Conservation (phyloP, 2,113 vertebrate species). For the Gallinago undulata region DNA sequence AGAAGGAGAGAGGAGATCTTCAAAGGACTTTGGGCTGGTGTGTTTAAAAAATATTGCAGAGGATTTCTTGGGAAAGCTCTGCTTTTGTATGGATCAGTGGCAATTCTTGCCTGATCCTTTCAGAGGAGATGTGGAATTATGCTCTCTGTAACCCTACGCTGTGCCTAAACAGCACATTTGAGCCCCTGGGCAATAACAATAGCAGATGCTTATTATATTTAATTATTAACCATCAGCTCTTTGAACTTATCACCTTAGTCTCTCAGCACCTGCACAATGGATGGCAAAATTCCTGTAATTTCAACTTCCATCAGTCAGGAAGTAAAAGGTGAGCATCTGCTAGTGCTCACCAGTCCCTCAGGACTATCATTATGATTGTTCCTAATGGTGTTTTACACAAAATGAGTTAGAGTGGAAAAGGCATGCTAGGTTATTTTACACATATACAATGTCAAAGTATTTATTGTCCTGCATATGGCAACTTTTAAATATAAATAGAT, state of each 20-base stretch:
- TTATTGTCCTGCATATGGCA: background rate
- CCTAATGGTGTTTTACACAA: slow-evolving; percentile 44
- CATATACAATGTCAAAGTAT: slow-evolving; percentile 24
- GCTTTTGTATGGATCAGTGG: background rate
- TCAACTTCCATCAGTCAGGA: slow-evolving; percentile 47
- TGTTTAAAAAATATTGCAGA: background rate
- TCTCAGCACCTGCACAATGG: slow-evolving; percentile 28
- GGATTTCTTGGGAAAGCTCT: background rate
- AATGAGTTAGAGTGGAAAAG: slow-evolving; percentile 31
- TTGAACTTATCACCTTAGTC: slow-evolving; percentile 62
- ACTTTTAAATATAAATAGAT: slow-evolving; percentile 17
- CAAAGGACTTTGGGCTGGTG: background rate
- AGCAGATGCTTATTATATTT: slow-evolving; percentile 61
- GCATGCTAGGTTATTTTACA: slow-evolving; percentile 5
- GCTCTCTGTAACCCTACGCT: background rate
- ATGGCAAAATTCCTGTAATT: slow-evolving; percentile 52
- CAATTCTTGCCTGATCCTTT: background rate
- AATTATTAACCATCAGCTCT: slow-evolving; percentile 64
- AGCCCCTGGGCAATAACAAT: slow-evolving; percentile 36
- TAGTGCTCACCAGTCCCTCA: slow-evolving; percentile 3
- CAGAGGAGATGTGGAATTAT: background rate
- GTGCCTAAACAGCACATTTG: slow-evolving; percentile 6
- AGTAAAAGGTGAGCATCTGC: slow-evolving; percentile 61
- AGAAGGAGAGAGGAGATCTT: background rate
- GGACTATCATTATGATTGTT: slow-evolving; percentile 23